Percentiles rank a stretch among this genome's conserved stretches.
phyloP scores from a whole-genome alignment of 2,797 vertebrate genomes.

The Telmatherina bonti region DNA sequence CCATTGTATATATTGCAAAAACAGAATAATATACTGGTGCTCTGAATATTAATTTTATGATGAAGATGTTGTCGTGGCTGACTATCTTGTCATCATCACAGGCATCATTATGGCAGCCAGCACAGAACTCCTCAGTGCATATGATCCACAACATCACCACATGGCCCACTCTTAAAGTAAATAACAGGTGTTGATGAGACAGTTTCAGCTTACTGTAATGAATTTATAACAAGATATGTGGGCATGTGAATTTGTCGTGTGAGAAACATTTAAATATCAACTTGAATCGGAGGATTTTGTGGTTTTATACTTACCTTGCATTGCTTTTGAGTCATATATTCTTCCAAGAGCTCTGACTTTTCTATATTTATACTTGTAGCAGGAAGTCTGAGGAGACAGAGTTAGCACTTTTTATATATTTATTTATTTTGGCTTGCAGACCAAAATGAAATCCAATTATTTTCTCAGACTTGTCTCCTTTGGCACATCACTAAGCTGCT shows the following conservation, averaged over 20 bases:
- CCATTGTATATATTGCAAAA: constrained; percentile 3
- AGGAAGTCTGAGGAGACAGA: constrained; percentile 41
- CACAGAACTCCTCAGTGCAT: constrained; percentile 48
- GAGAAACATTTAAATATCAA: neutral
- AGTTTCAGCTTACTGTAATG: constrained; percentile 41
- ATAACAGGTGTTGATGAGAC: constrained; percentile 59
- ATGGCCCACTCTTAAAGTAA: constrained; percentile 43
- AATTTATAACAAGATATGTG: constrained; percentile 23
- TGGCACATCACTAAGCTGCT: constrained; percentile 66
- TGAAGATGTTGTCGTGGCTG: constrained; percentile 34
- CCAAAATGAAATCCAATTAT: constrained; percentile 79
- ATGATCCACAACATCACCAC: constrained; percentile 42
- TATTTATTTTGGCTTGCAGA: constrained; percentile 34
- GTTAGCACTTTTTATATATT: constrained; percentile 44
- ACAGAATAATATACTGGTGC: neutral
- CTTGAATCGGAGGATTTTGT: neutral
- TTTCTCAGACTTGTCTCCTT: constrained; percentile 63
- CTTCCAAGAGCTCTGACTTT: constrained; percentile 42
- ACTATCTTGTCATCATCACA: constrained; percentile 47
- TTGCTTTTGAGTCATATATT: constrained; percentile 17
- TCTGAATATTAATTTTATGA: constrained; percentile 26
- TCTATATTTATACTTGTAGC: constrained; percentile 56
- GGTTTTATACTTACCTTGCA: neutral
- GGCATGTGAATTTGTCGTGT: neutral
- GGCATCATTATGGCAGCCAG: constrained; percentile 36